phyloP scores from a whole-genome alignment of 2,113 vertebrate species.

The Lophochroa leadbeateri region DNA sequence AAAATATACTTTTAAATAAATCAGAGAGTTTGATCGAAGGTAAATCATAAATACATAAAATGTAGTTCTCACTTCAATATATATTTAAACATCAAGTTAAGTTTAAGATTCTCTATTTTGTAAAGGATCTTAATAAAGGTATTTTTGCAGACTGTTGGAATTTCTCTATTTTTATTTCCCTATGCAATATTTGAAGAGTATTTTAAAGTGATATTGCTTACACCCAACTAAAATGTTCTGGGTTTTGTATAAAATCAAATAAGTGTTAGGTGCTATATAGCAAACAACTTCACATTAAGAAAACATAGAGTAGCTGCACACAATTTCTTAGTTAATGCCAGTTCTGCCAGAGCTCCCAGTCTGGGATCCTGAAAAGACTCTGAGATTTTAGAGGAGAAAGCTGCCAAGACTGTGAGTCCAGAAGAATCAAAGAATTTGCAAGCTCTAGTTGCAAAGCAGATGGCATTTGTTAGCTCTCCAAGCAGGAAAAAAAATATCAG shows the following conservation, averaged over 20 bases:
- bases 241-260: not conserved
- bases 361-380: not conserved
- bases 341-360: not conserved
- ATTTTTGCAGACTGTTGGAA: not conserved
- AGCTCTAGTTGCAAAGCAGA: not conserved
- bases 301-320: not conserved
- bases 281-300: not conserved
- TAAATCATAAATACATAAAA: not conserved
- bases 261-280: not conserved
- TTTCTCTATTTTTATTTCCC: not conserved
- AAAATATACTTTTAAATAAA: not conserved
- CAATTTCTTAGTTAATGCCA: not conserved
- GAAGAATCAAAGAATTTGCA: conserved; percentile 25
- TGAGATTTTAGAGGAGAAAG: not conserved
- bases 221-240: not conserved
- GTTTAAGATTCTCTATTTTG: not conserved
- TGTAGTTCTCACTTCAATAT: not conserved
- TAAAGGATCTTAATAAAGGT: not conserved
- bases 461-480: conserved; percentile 5
- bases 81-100: conserved; percentile 1
- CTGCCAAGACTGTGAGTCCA: not conserved
- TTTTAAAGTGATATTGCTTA: not conserved
- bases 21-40: not conserved
- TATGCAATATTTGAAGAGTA: not conserved
- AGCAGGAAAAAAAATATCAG: not conserved